Evolutionary conservation across 2,888 invertebrate species (phyloP).

Genomic region (Caenorhabditis plicata): DNA sequence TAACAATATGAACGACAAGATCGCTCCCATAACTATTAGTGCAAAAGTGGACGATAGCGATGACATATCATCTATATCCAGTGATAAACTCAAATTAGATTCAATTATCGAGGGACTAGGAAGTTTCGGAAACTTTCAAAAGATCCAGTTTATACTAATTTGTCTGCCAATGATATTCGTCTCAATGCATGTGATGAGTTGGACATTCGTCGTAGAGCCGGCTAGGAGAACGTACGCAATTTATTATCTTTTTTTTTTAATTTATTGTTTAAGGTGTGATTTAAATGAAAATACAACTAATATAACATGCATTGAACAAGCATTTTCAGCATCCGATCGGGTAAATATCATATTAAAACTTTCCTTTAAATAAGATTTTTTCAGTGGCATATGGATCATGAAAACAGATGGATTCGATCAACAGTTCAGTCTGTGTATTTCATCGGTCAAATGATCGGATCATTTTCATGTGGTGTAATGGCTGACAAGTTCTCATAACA

Average conservation of each 20-base stretch:
- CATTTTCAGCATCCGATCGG: constrained; percentile 28
- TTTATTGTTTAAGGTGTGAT: constrained; percentile 8
- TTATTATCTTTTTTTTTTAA: neutral
- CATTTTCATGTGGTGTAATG: constrained; percentile 62
- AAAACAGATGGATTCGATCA: constrained; percentile 53
- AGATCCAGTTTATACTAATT: constrained; percentile 60
- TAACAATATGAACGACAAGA: no score
- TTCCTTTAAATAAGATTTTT: constrained; percentile 6
- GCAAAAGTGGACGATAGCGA: no score
- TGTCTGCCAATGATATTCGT: constrained; percentile 62
- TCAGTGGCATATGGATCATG: constrained; percentile 64
- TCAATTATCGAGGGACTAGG: constrained; percentile 27
- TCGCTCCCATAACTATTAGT: no score
- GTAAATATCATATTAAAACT: constrained; percentile 8
- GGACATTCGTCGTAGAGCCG: constrained; percentile 62
- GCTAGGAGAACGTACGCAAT: constrained; percentile 21
- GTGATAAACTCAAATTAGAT: constrained; percentile 25
- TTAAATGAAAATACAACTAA: constrained; percentile 8
- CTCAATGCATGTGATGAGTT: constrained; percentile 64
- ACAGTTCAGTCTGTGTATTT: constrained; percentile 63
- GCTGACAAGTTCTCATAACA: constrained; percentile 55
- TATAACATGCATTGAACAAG: constrained; percentile 11
- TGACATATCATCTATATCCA: no score
- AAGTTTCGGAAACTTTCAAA: constrained; percentile 32
- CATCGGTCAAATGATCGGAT: constrained; percentile 64